These are phyloP conservation scores for Colostygia pectinataria DNA, from an alignment of 2,888 invertebrate genomes.

Conservation along the genomic window DNA sequence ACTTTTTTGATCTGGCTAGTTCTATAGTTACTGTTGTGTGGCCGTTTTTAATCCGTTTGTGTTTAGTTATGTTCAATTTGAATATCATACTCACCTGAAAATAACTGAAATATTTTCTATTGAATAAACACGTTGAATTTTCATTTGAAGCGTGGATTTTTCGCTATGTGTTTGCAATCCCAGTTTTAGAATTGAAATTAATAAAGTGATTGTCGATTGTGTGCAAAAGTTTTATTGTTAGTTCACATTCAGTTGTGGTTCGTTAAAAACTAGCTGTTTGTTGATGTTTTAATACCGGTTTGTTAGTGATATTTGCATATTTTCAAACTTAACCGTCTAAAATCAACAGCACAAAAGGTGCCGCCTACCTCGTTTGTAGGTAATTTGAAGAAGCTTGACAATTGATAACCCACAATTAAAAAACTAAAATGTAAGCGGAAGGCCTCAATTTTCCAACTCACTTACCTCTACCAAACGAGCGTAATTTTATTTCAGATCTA, in stretches of 20 bases:
- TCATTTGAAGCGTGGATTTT: slow-evolving; percentile 1
- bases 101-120: not conserved
- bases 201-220: slow-evolving; percentile 25
- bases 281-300: slow-evolving; percentile 39
- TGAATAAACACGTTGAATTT: not conserved
- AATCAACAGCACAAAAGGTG: too few relatives aligned
- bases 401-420: not conserved
- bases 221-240: slow-evolving; percentile 39
- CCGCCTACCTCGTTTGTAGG: too few relatives aligned
- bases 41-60: too few relatives aligned
- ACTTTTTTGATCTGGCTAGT: too few relatives aligned
- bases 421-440: not conserved
- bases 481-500: not conserved
- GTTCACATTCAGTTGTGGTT: slow-evolving; percentile 46
- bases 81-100: not conserved
- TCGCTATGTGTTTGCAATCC: not conserved
- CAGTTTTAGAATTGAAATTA: slow-evolving; percentile 16
- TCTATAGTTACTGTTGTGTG: too few relatives aligned
- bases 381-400: slow-evolving; percentile 27
- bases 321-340: slow-evolving; percentile 37
- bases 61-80: too few relatives aligned
- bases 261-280: slow-evolving; percentile 51
- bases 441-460: not conserved
- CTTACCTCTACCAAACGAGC: not conserved
- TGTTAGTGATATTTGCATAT: slow-evolving; percentile 55